phyloP scores from a whole-genome alignment of 2,113 vertebrate genomes.

The Anolis carolinensis region DNA sequence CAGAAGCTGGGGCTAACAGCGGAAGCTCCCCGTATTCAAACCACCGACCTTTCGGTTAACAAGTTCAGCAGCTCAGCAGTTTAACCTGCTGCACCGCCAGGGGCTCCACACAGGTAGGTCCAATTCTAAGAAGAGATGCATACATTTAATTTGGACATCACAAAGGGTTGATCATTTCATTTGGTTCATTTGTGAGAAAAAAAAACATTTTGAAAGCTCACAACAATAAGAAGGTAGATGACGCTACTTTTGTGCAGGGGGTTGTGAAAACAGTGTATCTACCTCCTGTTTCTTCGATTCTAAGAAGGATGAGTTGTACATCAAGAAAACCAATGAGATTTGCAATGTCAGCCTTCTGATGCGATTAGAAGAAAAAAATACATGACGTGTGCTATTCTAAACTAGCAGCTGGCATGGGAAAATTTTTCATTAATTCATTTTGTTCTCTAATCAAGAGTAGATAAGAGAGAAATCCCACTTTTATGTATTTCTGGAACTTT shows the following conservation, averaged over 20 bases:
- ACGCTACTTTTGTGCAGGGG: neutral
- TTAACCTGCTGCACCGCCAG: too few species aligned
- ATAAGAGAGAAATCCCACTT: constrained; percentile 38
- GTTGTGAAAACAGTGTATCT: neutral
- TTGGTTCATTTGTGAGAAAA: neutral
- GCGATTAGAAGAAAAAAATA: neutral
- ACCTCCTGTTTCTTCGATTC: constrained; percentile 10
- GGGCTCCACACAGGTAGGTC: too few species aligned
- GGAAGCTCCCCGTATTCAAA: too few species aligned
- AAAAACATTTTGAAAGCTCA: too few species aligned
- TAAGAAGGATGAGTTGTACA: constrained; percentile 27
- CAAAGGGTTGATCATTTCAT: neutral
- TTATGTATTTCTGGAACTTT: constrained; percentile 60
- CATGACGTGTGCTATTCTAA: constrained; percentile 25
- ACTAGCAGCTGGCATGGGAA: constrained; percentile 21
- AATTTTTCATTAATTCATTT: constrained; percentile 46
- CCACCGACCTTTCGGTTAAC: too few species aligned
- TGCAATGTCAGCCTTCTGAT: neutral
- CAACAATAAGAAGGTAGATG: too few species aligned
- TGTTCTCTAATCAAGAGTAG: constrained; percentile 46
- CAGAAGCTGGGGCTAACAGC: too few species aligned
- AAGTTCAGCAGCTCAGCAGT: too few species aligned
- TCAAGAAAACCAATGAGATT: constrained; percentile 19
- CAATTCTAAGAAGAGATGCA: neutral
- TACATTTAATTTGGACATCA: neutral